Percentiles rank a stretch among this genome's conserved stretches.
Conservation (phyloP, 2,888 invertebrate species). For the Thelaira solivaga region DNA sequence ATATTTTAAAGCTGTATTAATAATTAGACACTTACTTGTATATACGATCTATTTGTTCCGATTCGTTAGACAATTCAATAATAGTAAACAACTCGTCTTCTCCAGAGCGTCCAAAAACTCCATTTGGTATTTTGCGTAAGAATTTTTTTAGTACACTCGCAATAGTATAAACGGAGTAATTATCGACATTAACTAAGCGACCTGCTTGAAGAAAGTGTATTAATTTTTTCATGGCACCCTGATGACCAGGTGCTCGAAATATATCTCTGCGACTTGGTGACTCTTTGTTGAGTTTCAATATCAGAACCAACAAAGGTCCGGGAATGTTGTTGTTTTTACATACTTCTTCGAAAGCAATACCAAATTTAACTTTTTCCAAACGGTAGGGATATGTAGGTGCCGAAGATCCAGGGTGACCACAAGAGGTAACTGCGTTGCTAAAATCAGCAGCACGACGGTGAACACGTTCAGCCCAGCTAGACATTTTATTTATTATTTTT, state of each 20-base stretch:
- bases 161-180: constrained; percentile 97
- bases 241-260: constrained; percentile 96
- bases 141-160: constrained; percentile 99
- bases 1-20: neutral
- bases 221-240: constrained; percentile 95
- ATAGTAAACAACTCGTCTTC: constrained; percentile 94
- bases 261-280: constrained; percentile 95
- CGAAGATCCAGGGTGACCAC: constrained; percentile 85
- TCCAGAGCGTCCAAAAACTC: constrained; percentile 94
- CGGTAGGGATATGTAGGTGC: constrained; percentile 87
- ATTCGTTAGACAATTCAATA: constrained; percentile 88
- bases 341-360: constrained; percentile 92
- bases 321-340: constrained; percentile 97
- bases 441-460: constrained; percentile 93
- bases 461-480: constrained; percentile 94
- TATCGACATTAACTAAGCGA: constrained; percentile 92
- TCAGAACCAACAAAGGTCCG: constrained; percentile 92
- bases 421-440: constrained; percentile 93
- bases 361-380: constrained; percentile 96
- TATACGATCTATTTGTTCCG: constrained; percentile 93
- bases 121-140: constrained; percentile 96
- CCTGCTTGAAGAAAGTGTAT: constrained; percentile 94
- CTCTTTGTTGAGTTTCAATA: constrained; percentile 95
- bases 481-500: too few relatives aligned
- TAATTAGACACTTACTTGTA: constrained; percentile 83